These are phyloP conservation scores for Ondatra zibethicus DNA, from an alignment of 2,113 vertebrate genomes.

Conservation along the genomic window DNA sequence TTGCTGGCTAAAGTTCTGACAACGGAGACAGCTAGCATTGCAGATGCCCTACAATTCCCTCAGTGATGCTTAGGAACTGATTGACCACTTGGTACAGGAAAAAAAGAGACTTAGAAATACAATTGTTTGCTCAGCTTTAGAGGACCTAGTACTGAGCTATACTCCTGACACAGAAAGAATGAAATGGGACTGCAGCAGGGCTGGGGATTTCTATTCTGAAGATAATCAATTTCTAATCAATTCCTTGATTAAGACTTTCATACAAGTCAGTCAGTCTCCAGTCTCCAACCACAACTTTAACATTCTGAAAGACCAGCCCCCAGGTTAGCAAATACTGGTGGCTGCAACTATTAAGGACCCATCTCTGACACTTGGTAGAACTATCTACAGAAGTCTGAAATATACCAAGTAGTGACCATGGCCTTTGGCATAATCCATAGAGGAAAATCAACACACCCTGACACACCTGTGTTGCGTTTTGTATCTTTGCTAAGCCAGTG, in stretches of 20 bases:
- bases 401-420: neutral
- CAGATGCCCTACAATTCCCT: neutral
- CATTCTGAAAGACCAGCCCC: neutral
- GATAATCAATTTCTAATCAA: neutral
- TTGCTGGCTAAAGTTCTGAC: neutral
- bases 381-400: neutral
- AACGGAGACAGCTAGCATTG: neutral
- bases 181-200: neutral
- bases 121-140: neutral
- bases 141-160: neutral
- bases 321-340: neutral
- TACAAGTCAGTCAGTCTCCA: neutral
- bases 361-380: neutral
- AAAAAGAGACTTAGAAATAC: neutral
- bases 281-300: neutral
- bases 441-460: neutral
- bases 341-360: neutral
- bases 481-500: neutral
- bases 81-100: neutral
- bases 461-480: neutral
- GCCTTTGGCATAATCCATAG: neutral
- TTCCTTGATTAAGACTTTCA: neutral
- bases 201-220: neutral
- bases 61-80: neutral
- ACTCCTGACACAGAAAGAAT: neutral